phyloP scores from a whole-genome alignment of 2,888 invertebrate genomes.

The Lampropteryx suffumata region DNA sequence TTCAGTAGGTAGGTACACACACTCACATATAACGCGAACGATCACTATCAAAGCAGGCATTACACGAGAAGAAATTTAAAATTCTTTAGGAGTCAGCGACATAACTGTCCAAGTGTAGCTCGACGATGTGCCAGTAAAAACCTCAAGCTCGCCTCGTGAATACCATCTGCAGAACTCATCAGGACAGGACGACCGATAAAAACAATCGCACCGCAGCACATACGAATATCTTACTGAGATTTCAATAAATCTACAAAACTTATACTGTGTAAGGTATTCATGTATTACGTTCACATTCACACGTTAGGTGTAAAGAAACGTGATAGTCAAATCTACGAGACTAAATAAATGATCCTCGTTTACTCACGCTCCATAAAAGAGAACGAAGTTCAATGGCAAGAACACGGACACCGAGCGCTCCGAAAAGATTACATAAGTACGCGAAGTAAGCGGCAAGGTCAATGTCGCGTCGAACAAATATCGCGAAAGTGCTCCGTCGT shows the following conservation, averaged over 20 bases:
- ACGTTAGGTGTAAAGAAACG: slow-evolving; percentile 40
- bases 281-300: slow-evolving; percentile 37
- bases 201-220: slow-evolving; percentile 62
- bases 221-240: slow-evolving; percentile 52
- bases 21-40: slow-evolving; percentile 11
- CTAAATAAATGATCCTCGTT: slow-evolving; percentile 51
- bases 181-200: slow-evolving; percentile 60
- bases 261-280: slow-evolving; percentile 34
- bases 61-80: slow-evolving; percentile 49
- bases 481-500: slow-evolving; percentile 76
- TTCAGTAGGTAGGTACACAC: not conserved
- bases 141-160: slow-evolving; percentile 57
- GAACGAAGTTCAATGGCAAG: slow-evolving; percentile 62
- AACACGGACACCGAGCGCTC: slow-evolving; percentile 55
- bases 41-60: slow-evolving; percentile 44
- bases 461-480: slow-evolving; percentile 76
- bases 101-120: slow-evolving; percentile 58
- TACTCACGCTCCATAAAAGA: slow-evolving; percentile 49
- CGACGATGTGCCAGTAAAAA: slow-evolving; percentile 58
- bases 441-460: slow-evolving; percentile 58
- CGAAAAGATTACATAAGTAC: slow-evolving; percentile 67
- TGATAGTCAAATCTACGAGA: slow-evolving; percentile 50
- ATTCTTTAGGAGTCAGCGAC: slow-evolving; percentile 54
- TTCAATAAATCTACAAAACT: slow-evolving; percentile 40
- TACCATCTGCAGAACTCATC: slow-evolving; percentile 63